Base-by-base conservation (phyloP, 2,113 vertebrate species). In the Herpetotheres cachinnans region DNA sequence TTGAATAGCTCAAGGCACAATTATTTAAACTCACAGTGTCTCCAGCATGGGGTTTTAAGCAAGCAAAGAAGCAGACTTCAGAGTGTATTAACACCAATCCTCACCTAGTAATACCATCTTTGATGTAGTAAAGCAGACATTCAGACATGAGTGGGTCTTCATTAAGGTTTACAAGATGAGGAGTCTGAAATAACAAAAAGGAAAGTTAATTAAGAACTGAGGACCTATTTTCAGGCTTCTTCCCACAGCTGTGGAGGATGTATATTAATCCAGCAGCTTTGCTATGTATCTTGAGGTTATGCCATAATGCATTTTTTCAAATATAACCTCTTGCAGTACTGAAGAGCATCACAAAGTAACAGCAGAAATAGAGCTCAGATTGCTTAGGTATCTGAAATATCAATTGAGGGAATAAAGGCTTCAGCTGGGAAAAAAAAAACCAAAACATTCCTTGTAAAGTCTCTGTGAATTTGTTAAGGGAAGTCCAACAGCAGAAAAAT, bases 61-160 rank as follows among this genome's bases (percentile, higher is more conserved):
- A 67, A 91, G 52, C 54, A 79, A 95, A 88, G 83, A 42, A 74
- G 36, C 66, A 74, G 86, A 47, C 42, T 62, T 38, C 63, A 81
- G 78, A 88, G 59, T 7, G 2, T 54, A 81, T 32, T 32, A 90
- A 44, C 85, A 86, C 59, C 52, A 70, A 10, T 46, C 26, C 86
- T 97, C 98, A 99, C 99, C 99, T 99, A 73, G 99, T 99, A 87
- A 99, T 99, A 36, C 99, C 99, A 58, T 99, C 99, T 98, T 99
- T 99, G 98, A 99, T 99, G 97, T 99, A 99, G 97, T 99, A 99
- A 63, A 99, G 99, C 87, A 99, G 98, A 97, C 99, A 99, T 95
- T 99, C 99, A 4, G 99, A 99, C 99, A 99, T 99, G 69, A 99
- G 98, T 16, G 99, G 99, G 96, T 99, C 99, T 97, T 99, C 99